phyloP scores from a whole-genome alignment of 2,797 vertebrate genomes.

The Xenops minutus region DNA sequence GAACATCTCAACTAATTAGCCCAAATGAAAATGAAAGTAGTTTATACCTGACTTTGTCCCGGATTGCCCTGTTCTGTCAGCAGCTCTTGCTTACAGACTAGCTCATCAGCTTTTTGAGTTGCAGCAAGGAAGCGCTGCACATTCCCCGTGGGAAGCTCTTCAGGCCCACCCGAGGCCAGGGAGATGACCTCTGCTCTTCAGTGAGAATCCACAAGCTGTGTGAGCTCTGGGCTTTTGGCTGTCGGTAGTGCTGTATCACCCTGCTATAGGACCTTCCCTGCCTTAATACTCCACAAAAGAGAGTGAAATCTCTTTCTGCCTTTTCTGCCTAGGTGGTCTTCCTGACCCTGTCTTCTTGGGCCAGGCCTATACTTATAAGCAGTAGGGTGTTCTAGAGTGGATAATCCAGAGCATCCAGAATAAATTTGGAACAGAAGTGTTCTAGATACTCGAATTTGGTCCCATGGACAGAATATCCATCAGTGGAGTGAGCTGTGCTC shows the following conservation, averaged over 20 bases:
- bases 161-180: neutral
- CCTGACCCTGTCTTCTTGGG: neutral
- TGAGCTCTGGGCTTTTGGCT: neutral
- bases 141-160: neutral
- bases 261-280: neutral
- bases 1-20: neutral
- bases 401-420: neutral
- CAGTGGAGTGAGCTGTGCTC: neutral
- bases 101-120: neutral
- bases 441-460: neutral
- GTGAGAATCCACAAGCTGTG: neutral
- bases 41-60: neutral
- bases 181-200: neutral
- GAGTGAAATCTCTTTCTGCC: neutral
- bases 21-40: neutral
- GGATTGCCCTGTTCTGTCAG: neutral
- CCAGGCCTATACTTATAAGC: neutral
- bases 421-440: neutral
- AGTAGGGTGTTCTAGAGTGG: neutral
- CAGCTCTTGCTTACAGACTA: neutral
- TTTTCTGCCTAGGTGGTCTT: neutral
- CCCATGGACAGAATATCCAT: neutral
- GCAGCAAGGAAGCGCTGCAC: neutral
- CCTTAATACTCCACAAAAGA: neutral
- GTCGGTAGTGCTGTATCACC: neutral